Base-by-base conservation (phyloP, 1,140 invertebrate species). In the Stegodyphus mimosarum region DNA sequence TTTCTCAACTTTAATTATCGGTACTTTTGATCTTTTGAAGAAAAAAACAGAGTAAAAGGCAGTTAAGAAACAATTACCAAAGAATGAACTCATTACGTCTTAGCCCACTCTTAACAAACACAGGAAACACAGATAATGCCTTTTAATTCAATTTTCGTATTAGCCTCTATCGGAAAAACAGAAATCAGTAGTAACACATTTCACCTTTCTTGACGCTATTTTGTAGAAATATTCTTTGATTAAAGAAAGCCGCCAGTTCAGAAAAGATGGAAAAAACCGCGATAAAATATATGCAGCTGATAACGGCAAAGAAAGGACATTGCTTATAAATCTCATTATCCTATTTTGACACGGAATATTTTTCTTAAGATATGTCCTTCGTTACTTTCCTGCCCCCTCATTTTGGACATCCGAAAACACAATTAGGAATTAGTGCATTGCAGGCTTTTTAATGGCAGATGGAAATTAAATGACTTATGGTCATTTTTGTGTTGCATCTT, bases 41-140 rank as follows among this genome's bases (percentile, higher is more conserved):
- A 15, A 3, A 49, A 84, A 85, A 86, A 51, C 10, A 5, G 50
- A 71, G 75, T 64, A 86, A 78, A 86, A 72, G 69, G 69, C 74
- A 72, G 75, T 86, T 78, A 86, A 86, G 75, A 86, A 86, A 86
- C 75, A 86, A 86, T 78, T 84, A 84, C 73, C 64, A 84, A 84
- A 84, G 73, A 84, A 84, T 84, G 55, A 76, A 71, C 80, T 83
- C 80, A 83, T 83, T 83, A 83, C 49, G 70, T 83, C 74, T 72
- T 74, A 67, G 60, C 67, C 60, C 60, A 74, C 17, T 74, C 48
- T 73, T 66, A 83, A 83, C 80, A 83, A 83, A 83, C 51, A 83
- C 71, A 55, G 49, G 51, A 60, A 70, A 83, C 64, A 13, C 71
- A 74, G 69, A 81, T 83, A 83, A 83, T 83, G 80, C 55, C 71